Evolutionary conservation across 23 tunicate genomes (phyloP).

Genomic region (Phallusia fumigata): DNA sequence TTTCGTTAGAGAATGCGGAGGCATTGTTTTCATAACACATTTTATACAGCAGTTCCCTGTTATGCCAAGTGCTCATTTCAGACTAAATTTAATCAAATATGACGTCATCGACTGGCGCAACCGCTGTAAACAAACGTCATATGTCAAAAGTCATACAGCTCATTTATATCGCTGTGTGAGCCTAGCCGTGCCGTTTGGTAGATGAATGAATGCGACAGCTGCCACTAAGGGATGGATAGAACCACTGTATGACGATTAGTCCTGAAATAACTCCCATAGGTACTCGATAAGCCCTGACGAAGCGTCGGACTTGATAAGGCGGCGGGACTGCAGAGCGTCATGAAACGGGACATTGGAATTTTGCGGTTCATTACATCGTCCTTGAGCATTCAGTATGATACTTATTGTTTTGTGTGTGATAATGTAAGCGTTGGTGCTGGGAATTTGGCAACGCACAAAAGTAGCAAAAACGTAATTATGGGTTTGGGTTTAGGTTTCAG

Average conservation of each 20-base stretch:
- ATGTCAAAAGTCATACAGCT: background rate
- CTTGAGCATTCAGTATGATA: too few relatives aligned
- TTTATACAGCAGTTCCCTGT: too few relatives aligned
- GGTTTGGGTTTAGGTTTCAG: too few relatives aligned
- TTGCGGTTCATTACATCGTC: background rate
- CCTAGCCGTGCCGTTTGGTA: background rate
- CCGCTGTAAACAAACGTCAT: slow-evolving; percentile 3
- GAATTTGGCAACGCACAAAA: too few relatives aligned
- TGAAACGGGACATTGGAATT: background rate
- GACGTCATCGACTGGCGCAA: background rate
- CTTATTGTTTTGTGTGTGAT: too few relatives aligned
- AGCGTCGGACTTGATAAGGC: slow-evolving; percentile 1
- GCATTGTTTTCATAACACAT: too few relatives aligned
- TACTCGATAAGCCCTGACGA: background rate
- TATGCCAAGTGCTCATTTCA: too few relatives aligned
- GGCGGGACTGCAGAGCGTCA: background rate
- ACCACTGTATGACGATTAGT: background rate
- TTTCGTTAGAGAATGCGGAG: too few relatives aligned
- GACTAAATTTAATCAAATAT: too few relatives aligned
- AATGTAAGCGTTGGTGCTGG: too few relatives aligned
- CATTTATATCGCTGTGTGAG: background rate
- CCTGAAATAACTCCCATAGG: background rate
- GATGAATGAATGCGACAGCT: background rate
- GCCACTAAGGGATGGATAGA: background rate
- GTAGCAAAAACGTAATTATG: too few relatives aligned